Base-by-base conservation (phyloP, 2,888 invertebrate species). In the Ennomos fuscantarius region DNA sequence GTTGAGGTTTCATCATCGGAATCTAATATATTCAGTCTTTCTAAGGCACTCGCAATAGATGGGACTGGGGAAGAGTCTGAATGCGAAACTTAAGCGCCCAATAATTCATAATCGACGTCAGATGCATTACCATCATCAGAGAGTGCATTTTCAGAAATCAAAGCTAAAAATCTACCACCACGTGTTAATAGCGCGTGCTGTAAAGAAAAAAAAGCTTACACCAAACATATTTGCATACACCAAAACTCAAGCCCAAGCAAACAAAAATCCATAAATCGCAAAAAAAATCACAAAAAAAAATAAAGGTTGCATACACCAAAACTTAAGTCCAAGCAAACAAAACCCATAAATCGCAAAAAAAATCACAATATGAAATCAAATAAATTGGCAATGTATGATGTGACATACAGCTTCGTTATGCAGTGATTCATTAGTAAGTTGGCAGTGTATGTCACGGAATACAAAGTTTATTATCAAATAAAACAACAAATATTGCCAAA, bases 391-490 rank as follows among this genome's bases (percentile, higher is more conserved):
- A 42, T 42, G 42, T 55, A 55, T 55, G 44, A 37, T 44, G 49
- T 55, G 24, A 55, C 48, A 48, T 48, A 49, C 49, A 55, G 37
- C 5, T 55, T 44, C 35, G 33, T 48, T 55, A 49, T 43, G 44
- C 43, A 44, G 42, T 55, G 12, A 43, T 43, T 43, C 43, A 55
- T 50, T 46, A 50, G 36, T 50, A 60, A 51, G 36, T 47, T 60
- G 46, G 60, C 52, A 55, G 37, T 55, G 55, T 60, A 51, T 55
- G 55, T 43, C 51, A 52, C 44, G 32, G 43, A 55, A 55, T 60
- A 55, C 52, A 52, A 47, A 51, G 39, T 60, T 50, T 51, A 43
- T 48, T 36, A 43, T 42, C 43, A 45, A 50, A 50, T 50, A 55
- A 51, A 50, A 55, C 50, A 55, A 55, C 41, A 45, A 45, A 42